A percentile compares a stretch with the other conserved stretches of the same genome.
Evolutionary conservation across 2,888 invertebrate genomes (phyloP).

Genomic region (Oscheius myriophilus): DNA sequence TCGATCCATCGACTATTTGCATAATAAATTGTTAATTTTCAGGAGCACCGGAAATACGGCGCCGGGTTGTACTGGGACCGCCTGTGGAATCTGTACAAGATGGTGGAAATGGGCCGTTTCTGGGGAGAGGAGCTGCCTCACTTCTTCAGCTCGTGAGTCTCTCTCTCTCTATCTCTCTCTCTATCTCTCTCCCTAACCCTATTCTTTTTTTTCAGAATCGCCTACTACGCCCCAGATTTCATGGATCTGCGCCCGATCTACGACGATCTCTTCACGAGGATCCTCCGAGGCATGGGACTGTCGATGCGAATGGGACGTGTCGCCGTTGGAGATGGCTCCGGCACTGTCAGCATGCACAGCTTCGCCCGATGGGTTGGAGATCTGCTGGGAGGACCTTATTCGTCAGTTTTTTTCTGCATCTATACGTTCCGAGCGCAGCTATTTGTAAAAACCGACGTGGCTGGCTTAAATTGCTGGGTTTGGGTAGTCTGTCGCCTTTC

Average conservation of each 20-base stretch:
- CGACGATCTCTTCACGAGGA: slow-evolving; percentile 44
- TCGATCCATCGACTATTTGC: neutral
- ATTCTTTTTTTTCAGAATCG: slow-evolving; percentile 16
- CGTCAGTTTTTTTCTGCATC: neutral
- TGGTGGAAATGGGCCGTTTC: slow-evolving; percentile 43
- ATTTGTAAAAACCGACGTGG: too few relatives aligned
- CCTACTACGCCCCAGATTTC: slow-evolving; percentile 31
- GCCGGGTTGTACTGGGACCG: slow-evolving; percentile 39
- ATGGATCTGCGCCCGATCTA: slow-evolving; percentile 36
- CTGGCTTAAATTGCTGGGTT: too few relatives aligned
- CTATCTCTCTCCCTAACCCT: too few relatives aligned
- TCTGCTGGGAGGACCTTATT: slow-evolving; percentile 28
- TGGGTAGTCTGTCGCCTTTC: too few relatives aligned
- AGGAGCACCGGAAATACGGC: slow-evolving; percentile 37
- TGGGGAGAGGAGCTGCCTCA: slow-evolving; percentile 40
- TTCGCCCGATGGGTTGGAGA: slow-evolving; percentile 27
- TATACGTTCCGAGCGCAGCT: too few relatives aligned
- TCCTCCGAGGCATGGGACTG: slow-evolving; percentile 43
- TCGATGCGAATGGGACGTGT: slow-evolving; percentile 41
- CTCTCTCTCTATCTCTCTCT: too few relatives aligned
- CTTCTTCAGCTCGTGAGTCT: slow-evolving; percentile 34
- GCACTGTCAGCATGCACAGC: slow-evolving; percentile 15
- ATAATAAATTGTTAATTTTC: neutral
- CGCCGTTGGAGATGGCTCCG: slow-evolving; percentile 27
- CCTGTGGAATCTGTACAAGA: slow-evolving; percentile 44